These are phyloP conservation scores for Andrena minutula DNA, from an alignment of 2,888 invertebrate species.

Conservation along the genomic window DNA sequence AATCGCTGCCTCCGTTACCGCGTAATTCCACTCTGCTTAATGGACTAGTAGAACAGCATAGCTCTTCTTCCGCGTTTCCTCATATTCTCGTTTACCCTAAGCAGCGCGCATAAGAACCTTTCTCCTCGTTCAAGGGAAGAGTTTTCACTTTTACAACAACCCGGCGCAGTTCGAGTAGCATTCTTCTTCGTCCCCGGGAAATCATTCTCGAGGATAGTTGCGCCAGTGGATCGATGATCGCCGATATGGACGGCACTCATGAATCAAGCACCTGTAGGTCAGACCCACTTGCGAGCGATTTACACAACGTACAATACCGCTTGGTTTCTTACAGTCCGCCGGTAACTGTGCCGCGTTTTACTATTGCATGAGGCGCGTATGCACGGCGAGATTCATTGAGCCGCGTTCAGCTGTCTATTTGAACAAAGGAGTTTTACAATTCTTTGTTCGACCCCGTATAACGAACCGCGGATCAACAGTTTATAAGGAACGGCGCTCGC, in stretches of 20 bases:
- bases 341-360: conserved; percentile 44
- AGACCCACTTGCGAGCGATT: conserved; percentile 49
- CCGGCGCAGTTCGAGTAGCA: conserved; percentile 17
- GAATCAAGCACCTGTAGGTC: conserved; percentile 54
- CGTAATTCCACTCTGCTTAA: conserved; percentile 22
- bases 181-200: conserved; percentile 30
- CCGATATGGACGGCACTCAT: conserved; percentile 49
- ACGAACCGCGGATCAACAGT: background rate
- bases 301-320: conserved; percentile 39
- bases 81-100: background rate
- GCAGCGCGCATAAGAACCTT: background rate
- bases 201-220: conserved; percentile 39
- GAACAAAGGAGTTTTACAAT: conserved; percentile 21
- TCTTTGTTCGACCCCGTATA: conserved; percentile 15
- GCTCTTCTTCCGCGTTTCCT: background rate
- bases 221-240: conserved; percentile 53
- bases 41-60: conserved; percentile 1
- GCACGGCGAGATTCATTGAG: conserved; percentile 45
- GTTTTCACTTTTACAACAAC: background rate
- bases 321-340: conserved; percentile 32
- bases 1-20: background rate
- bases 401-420: background rate
- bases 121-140: background rate
- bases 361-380: conserved; percentile 26
- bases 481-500: background rate